A percentile compares a stretch with the other conserved stretches of the same genome.
Conservation (phyloP, 2,797 vertebrate species). For the Caiman crocodilus region DNA sequence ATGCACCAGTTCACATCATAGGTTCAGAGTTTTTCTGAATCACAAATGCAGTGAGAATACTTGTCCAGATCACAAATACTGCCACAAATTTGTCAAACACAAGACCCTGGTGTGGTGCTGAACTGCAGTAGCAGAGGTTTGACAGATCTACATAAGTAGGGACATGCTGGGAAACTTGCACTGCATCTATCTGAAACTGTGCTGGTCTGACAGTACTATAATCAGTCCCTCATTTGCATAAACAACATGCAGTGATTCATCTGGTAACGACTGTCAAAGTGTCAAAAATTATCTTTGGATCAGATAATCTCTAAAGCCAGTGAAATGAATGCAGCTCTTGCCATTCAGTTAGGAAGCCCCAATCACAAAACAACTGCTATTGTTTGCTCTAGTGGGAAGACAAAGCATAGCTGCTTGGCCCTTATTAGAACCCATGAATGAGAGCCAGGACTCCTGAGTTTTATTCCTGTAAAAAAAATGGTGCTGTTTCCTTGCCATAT, state of each 20-base stretch:
- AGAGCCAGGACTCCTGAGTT: neutral
- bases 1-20: fast-evolving
- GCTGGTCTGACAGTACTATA: neutral
- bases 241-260: constrained; percentile 15
- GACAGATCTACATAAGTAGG: neutral
- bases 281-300: constrained; percentile 1
- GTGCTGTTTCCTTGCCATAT: neutral
- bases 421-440: neutral
- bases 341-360: neutral
- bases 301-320: neutral
- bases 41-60: neutral
- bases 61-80: neutral
- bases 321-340: neutral
- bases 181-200: neutral
- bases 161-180: neutral
- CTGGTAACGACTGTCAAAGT: constrained; percentile 46
- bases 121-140: fast-evolving
- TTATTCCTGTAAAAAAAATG: neutral
- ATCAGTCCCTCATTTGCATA: neutral
- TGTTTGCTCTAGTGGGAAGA: fast-evolving
- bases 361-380: neutral
- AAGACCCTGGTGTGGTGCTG: neutral
- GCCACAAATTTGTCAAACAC: neutral
- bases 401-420: neutral
- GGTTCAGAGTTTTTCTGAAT: neutral